phyloP scores from a whole-genome alignment of 2,888 invertebrate species.

The Trachelus iudaicus region DNA sequence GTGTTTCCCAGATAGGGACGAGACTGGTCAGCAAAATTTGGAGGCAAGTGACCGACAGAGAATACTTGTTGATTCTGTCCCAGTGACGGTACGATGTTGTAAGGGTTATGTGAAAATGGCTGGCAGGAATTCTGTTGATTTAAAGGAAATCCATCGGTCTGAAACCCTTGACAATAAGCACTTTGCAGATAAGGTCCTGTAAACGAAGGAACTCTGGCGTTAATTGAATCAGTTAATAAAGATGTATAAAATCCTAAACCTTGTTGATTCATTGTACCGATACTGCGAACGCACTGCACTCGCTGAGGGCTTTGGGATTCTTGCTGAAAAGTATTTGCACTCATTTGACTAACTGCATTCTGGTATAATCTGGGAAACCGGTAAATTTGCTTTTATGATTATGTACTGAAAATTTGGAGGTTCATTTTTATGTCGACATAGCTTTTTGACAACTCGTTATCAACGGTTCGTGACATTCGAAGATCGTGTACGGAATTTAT shows the following conservation, averaged over 20 bases:
- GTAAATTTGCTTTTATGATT: not conserved
- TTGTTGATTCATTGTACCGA: constrained; percentile 8
- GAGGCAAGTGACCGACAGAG: constrained; percentile 25
- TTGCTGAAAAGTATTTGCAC: not conserved
- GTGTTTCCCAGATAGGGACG: constrained; percentile 35
- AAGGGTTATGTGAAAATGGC: constrained; percentile 5
- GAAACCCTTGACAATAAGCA: constrained; percentile 28
- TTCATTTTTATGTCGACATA: not conserved
- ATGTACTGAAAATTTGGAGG: not conserved
- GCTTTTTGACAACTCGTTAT: not conserved
- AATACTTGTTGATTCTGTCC: constrained; percentile 14
- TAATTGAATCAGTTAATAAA: not conserved
- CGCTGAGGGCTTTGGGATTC: constrained; percentile 10
- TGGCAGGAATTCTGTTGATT: constrained; percentile 15
- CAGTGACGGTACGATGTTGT: not conserved
- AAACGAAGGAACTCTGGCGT: not conserved
- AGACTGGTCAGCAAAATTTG: constrained; percentile 47
- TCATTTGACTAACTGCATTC: not conserved
- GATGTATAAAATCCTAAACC: not conserved
- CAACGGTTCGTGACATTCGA: not conserved
- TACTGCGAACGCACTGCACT: constrained; percentile 23
- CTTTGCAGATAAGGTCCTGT: constrained; percentile 20
- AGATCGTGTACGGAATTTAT: not conserved
- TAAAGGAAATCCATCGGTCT: constrained; percentile 26
- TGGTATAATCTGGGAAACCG: not conserved